Percentiles rank a stretch among this genome's conserved stretches.
Evolutionary conservation across 2,113 vertebrate species (phyloP).

Genomic region (Albula glossodonta): DNA sequence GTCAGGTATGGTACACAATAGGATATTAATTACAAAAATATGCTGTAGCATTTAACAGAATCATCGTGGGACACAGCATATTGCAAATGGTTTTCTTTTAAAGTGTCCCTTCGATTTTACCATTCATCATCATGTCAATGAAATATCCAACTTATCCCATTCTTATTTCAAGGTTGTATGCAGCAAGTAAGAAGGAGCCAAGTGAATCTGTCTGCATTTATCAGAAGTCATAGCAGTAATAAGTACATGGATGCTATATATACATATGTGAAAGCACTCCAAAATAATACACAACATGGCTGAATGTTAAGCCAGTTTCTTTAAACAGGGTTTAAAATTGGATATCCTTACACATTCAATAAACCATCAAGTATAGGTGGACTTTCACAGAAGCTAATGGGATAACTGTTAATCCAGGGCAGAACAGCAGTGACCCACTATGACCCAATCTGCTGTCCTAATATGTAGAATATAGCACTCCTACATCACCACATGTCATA

Average conservation of each 20-base stretch:
- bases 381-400: neutral
- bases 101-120: too few species aligned
- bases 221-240: neutral
- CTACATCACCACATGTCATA: neutral
- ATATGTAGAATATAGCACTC: neutral
- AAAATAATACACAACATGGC: neutral
- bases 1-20: slow-evolving; percentile 75
- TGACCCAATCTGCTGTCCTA: neutral
- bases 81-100: too few species aligned
- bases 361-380: neutral
- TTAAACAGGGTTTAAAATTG: neutral
- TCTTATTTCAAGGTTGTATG: too few species aligned
- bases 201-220: neutral
- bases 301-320: neutral
- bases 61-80: neutral
- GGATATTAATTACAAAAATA: neutral
- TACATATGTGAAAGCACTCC: neutral
- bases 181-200: neutral
- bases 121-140: too few species aligned
- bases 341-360: neutral
- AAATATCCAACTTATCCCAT: too few species aligned
- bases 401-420: neutral
- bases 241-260: neutral
- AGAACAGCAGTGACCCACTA: neutral
- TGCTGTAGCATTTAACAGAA: neutral